Base-by-base conservation (phyloP, 2,888 invertebrate species). In the Nomada goodeniana region DNA sequence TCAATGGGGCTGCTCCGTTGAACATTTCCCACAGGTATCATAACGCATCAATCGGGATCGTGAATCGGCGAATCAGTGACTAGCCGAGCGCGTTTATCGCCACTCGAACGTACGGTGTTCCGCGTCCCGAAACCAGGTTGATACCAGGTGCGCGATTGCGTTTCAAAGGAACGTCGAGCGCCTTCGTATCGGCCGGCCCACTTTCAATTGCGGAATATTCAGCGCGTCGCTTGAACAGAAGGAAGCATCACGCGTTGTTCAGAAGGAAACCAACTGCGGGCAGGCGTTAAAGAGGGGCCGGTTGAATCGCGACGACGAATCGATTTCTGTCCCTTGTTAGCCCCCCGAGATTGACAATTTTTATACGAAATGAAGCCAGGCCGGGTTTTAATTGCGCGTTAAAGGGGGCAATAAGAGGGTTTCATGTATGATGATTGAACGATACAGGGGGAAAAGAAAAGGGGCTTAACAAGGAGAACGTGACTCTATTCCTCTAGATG, bases 401-500 rank as follows among this genome's bases (percentile, higher is more conserved):
- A 67, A 67, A 18, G 52, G 50, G 29, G 15, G 52, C 18, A 53
- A 18, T n/a, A 20, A 67, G 67, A 36, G 20, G 36, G 36, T 20
- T n/a, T 36, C 10, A 36, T 1, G 10, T 13, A 9, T 15, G 53
- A 67, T 53, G 36, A 53, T 20, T 53, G 20, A 53, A 36, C 10
- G 76, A 76, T 73, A 57, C 47, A 20, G 55, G 47, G 23, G 23
- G n/a, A 4, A 7, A 26, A 47, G 23, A 29, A 29, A 42, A 5
- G 23, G 10, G n/a, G n/a, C 52, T 47, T 69, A 75, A 75, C 68
- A 68, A 69, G 75, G 44, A 44, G 50, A 11, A 7, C 42, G 42
- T 67, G 61, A 71, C 70, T 71, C 65, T 59, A 5, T 36, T 36
- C 15, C 47, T 60, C 36, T n/a, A 11, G 61, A 61, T 57, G 61